Evolutionary conservation across 2,888 invertebrate species (phyloP).

Genomic region (Drosophila paranaensis): DNA sequence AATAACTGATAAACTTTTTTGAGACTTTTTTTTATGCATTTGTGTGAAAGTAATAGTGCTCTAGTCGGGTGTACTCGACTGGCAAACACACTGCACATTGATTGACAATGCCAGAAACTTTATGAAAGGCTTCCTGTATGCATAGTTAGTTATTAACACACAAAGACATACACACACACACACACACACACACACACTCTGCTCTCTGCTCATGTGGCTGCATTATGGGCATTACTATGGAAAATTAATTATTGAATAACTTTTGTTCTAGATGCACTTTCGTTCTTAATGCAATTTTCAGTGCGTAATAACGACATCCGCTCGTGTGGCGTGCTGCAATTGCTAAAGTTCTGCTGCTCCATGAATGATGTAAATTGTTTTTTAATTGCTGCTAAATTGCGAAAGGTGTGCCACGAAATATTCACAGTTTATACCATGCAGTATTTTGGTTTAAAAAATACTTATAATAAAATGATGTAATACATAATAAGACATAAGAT

Average conservation of each 20-base stretch:
- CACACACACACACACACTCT: neutral
- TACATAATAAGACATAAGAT: no score
- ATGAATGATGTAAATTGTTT: neutral
- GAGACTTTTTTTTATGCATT: neutral
- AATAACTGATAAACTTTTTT: neutral
- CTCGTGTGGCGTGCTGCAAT: neutral
- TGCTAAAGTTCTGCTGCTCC: neutral
- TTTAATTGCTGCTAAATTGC: neutral
- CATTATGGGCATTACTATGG: neutral
- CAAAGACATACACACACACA: neutral
- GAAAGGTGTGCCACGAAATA: neutral
- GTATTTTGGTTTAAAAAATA: no score
- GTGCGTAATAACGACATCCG: constrained; percentile 1
- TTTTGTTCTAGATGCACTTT: constrained; percentile 8
- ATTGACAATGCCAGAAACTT: neutral
- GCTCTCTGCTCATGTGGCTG: no score
- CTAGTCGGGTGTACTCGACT: neutral
- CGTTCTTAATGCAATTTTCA: neutral
- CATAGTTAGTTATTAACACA: no score
- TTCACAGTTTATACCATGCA: no score
- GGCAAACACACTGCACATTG: neutral
- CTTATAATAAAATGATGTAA: no score
- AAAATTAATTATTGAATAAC: constrained; percentile 8
- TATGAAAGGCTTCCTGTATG: no score
- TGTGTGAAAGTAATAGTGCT: neutral